phyloP scores from a whole-genome alignment of 1,140 invertebrate species.

The Aphelenchoides besseyi region DNA sequence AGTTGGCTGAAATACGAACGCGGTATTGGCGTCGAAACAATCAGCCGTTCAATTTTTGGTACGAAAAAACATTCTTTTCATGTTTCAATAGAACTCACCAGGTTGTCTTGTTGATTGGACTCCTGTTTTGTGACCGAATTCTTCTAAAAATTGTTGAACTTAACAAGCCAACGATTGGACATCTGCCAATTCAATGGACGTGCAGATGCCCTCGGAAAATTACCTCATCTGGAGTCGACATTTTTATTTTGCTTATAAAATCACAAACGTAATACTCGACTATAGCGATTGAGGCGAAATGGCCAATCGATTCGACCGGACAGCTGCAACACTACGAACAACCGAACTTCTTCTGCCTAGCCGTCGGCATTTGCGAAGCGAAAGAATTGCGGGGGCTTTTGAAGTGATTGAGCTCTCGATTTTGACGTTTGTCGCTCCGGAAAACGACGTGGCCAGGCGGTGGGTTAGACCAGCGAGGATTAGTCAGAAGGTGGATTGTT shows the following conservation, averaged over 20 bases:
- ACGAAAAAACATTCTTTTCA: background rate
- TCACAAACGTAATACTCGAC: background rate
- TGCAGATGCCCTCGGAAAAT: too few species aligned
- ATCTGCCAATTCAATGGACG: background rate
- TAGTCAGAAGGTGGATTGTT: background rate
- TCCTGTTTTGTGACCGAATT: background rate
- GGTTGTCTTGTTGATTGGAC: background rate
- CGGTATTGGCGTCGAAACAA: background rate
- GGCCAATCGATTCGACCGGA: background rate
- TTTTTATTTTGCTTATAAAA: background rate
- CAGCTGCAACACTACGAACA: background rate
- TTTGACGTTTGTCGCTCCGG: background rate
- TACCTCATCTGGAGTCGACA: background rate
- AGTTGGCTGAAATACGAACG: constrained; percentile 15
- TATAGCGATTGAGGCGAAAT: background rate
- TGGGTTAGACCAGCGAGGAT: too few species aligned
- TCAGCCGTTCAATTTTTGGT: background rate
- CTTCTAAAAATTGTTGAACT: constrained; percentile 8
- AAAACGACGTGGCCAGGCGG: too few species aligned
- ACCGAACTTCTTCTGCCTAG: background rate
- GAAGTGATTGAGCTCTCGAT: too few species aligned
- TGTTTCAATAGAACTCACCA: constrained; percentile 3
- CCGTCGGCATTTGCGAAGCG: background rate
- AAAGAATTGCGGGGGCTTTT: background rate
- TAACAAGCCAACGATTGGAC: background rate